Base-by-base conservation (phyloP, 2,888 invertebrate species). In the Caenorhabditis sp. region DNA sequence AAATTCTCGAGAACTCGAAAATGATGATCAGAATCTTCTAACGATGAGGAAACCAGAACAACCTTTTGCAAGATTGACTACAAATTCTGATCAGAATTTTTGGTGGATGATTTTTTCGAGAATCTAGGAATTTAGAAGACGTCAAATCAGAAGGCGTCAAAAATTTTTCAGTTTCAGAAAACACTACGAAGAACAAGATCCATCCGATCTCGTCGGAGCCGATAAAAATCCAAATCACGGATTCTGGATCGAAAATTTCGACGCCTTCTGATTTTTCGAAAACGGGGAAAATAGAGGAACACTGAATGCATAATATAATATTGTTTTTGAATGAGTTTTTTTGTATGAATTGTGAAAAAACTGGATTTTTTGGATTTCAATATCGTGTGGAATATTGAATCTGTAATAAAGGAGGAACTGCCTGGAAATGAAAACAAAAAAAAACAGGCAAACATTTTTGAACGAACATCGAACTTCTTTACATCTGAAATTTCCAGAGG, bases 191-290 rank as follows among this genome's bases (percentile, higher is more conserved):
- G n/a, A n/a, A n/a, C 28, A 69, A 68, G 51, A 51, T 61, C 31
- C 49, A 59, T 7, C 28, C 22, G 0, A 47, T 49, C 19, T 16
- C 54, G 7, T 61, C 68, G 7, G 69, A 68, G 61, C 76, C 76
- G 2, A 76, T 76, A 12, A 76, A 76, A 54, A 76, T 76, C n/a
- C 19, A 76, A 47, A 76, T 69, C 26, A 28, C 19, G 0, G 68
- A 76, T n/a, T 51, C 12, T 26, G 76, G 76, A 47, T 49, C 68
- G 31, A 69, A 51, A 59, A 76, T 69, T 59, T 22, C 38, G 38
- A 38, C 38, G 38, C 38, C 38, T 5, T 38, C 38, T 31, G 12
- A 12, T 38, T 38, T 38, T 12, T 12, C 38, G 6, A 12, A 35
- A 66, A 66, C 31, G 16, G 16, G 64, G 31, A 19, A 19, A 66